Evolutionary conservation across 2,888 invertebrate species (phyloP).

Genomic region (Caenorhabditis imperialis): DNA sequence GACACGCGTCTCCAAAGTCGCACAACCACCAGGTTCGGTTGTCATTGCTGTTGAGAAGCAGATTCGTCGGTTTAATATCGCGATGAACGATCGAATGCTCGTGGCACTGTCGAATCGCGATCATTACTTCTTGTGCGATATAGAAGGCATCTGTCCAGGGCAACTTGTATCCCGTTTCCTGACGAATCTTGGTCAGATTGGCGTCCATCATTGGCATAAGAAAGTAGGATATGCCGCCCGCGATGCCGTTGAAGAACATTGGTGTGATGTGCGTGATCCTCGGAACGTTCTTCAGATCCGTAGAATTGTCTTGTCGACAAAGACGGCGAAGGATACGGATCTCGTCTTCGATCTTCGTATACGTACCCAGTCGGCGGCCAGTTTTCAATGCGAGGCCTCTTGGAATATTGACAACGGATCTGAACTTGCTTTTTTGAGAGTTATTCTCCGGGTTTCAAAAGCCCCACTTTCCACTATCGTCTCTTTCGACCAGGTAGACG

Average conservation of each 20-base stretch:
- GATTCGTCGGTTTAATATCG: slow-evolving; percentile 50
- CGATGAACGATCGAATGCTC: slow-evolving; percentile 36
- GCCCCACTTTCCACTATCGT: slow-evolving; percentile 12
- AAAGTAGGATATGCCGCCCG: slow-evolving; percentile 18
- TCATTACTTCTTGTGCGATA: slow-evolving; percentile 27
- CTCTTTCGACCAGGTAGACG: slow-evolving; percentile 6
- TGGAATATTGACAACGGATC: not conserved
- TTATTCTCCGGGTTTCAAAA: no score
- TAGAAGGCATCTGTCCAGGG: slow-evolving; percentile 18
- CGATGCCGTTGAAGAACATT: slow-evolving; percentile 5
- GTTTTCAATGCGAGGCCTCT: slow-evolving; percentile 11
- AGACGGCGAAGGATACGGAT: slow-evolving; percentile 2
- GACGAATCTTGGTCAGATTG: slow-evolving; percentile 30
- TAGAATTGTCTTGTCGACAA: not conserved
- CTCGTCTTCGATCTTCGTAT: slow-evolving; percentile 11
- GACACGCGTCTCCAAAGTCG: slow-evolving; percentile 45
- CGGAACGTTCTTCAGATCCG: not conserved
- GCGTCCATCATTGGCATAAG: slow-evolving; percentile 36
- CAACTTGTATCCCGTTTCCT: slow-evolving; percentile 12
- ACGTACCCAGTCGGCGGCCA: slow-evolving; percentile 15
- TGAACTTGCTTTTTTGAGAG: no score
- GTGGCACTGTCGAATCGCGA: slow-evolving; percentile 28
- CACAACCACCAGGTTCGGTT: slow-evolving; percentile 24
- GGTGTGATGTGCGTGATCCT: slow-evolving; percentile 14
- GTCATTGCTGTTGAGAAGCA: slow-evolving; percentile 3